Evolutionary conservation across 2,113 vertebrate genomes (phyloP), one percentile per base, ranked within the genome.

Genomic region (Fukomys damarensis): DNA sequence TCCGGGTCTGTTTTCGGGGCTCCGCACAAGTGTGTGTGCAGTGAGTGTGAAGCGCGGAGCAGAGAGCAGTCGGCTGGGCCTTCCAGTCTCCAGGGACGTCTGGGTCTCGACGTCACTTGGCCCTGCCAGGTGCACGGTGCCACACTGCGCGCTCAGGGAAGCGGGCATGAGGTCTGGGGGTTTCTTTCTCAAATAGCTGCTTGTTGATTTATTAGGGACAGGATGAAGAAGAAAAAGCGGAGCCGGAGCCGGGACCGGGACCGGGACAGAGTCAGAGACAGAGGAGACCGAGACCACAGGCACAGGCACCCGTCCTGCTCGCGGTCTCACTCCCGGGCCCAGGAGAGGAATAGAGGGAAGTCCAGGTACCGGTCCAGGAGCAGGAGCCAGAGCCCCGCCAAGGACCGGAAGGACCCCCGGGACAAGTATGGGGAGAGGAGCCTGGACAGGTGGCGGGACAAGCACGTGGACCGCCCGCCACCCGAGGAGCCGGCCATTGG

Each of bases 401-500:
- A 96, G 94, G 99, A 98, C 46, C 98, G 96, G 5, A 98, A 96
- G 95, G 99, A 99, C 16, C 74, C 43, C 74, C 96, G 98, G 59
- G 98, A 99, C 0, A 98, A 96, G 9, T 95, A 98, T 4, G 0
- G 59, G 0, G 99, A 99, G 20, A 98, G 96, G 95, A 97, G 88
- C 95, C 97, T 35, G 0, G 99, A 99, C 82, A 98, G 99, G 2
- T 99, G 99, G 99, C 99, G 99, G 84, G 99, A 99, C 96, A 99
- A 99, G 93, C 99, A 99, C 0, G 98, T 99, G 77, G 99, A 99
- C 93, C 99, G 99, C 0, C 99, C 99, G 0, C 99, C 99, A 0
- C 99, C 99, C 0, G 99, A 99, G 96, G 99, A 99, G 88, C 99
- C 99, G 0, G 99, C 99, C 46, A 99, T 99, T 0, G 99, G 99